phyloP scores from a whole-genome alignment of 1,140 invertebrate genomes.

The Anoplolepis gracilipes region DNA sequence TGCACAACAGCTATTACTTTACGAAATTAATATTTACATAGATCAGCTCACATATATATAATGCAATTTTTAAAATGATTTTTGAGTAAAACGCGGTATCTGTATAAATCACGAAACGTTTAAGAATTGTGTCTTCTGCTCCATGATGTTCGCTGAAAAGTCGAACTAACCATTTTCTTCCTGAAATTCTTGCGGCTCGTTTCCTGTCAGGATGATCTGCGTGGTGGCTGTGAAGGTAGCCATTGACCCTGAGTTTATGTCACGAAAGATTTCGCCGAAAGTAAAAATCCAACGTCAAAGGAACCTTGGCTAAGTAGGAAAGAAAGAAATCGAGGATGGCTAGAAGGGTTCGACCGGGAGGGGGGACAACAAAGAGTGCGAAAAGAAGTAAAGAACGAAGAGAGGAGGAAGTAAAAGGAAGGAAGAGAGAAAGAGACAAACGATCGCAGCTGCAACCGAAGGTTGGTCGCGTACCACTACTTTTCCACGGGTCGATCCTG shows the following conservation, averaged over 20 bases:
- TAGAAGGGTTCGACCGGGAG: not conserved
- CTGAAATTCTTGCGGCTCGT: conserved; percentile 56
- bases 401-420: conserved; percentile 37
- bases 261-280: conserved; percentile 20
- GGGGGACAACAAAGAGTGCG: not conserved
- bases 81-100: not conserved
- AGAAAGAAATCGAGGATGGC: not conserved
- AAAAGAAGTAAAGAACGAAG: not conserved
- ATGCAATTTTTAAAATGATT: not conserved
- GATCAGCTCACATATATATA: not conserved
- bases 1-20: not conserved
- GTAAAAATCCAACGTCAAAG: conserved; percentile 16
- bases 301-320: not conserved
- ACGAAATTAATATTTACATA: not conserved
- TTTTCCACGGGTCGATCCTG: conserved; percentile 71
- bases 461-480: conserved; percentile 77
- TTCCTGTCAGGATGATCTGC: conserved; percentile 76
- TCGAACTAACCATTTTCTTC: conserved; percentile 76
- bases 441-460: conserved; percentile 71
- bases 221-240: conserved; percentile 78
- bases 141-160: not conserved
- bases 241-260: conserved; percentile 67
- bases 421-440: conserved; percentile 54
- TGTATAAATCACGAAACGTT: conserved; percentile 8
- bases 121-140: not conserved